These are phyloP conservation scores for Takifugu bimaculatus DNA, from an alignment of 2,113 vertebrate genomes.

Conservation along the genomic window DNA sequence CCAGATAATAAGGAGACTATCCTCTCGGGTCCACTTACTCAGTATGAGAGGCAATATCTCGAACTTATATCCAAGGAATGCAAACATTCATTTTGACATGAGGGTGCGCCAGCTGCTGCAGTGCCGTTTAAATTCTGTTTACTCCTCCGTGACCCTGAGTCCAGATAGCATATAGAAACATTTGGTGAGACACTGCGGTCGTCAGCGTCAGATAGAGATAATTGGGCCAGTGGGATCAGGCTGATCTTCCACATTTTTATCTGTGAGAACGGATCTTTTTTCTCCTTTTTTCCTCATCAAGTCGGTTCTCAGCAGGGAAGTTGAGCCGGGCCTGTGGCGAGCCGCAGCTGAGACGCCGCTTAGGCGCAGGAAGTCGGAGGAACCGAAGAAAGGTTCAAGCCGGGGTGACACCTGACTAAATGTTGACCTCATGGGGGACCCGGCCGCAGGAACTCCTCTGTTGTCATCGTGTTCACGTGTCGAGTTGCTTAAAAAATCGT, in stretches of 20 bases:
- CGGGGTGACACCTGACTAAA: constrained; percentile 46
- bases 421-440: constrained; percentile 10
- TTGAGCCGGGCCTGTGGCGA: constrained; percentile 11
- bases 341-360: constrained; percentile 17
- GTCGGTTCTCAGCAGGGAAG: background rate
- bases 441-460: background rate
- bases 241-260: no score
- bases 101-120: background rate
- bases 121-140: no score
- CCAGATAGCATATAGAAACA: background rate
- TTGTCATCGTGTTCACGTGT: background rate
- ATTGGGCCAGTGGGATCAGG: background rate
- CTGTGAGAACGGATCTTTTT: background rate
- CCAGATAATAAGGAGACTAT: background rate
- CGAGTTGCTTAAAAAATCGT: background rate
- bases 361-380: constrained; percentile 21
- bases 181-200: no score
- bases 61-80: background rate
- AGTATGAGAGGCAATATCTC: background rate
- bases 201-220: constrained; percentile 7
- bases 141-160: background rate
- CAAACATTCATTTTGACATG: background rate
- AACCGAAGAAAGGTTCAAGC: constrained; percentile 20
- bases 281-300: constrained; percentile 15
- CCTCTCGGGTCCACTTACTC: background rate